These are phyloP conservation scores for Pyrrhia umbra DNA, from an alignment of 2,888 invertebrate genomes.

Conservation along the genomic window DNA sequence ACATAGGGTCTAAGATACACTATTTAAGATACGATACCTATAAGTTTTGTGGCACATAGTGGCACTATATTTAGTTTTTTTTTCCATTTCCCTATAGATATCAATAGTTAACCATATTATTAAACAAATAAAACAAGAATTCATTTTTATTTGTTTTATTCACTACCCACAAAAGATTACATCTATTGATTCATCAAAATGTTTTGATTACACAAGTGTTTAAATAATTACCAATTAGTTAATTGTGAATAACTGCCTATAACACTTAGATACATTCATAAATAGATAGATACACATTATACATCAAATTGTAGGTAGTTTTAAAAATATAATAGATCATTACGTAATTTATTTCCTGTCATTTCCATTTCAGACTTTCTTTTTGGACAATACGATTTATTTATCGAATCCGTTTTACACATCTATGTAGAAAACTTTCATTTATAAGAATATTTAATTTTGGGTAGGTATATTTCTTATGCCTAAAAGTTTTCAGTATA, in stretches of 20 bases:
- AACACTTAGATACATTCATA: conserved; percentile 6
- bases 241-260: conserved; percentile 10
- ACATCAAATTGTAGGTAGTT: conserved; percentile 31
- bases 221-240: conserved; percentile 6
- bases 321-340: neutral
- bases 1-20: conserved; percentile 22
- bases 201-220: conserved; percentile 20
- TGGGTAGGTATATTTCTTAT: neutral
- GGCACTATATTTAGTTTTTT: conserved; percentile 39
- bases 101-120: conserved; percentile 12
- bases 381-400: neutral
- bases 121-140: conserved; percentile 48
- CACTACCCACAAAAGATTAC: conserved; percentile 45
- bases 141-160: conserved; percentile 40
- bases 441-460: conserved; percentile 2
- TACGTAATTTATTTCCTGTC: conserved; percentile 7
- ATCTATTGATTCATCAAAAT: conserved; percentile 16
- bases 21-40: conserved; percentile 17
- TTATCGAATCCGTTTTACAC: neutral
- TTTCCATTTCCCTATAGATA: conserved; percentile 10
- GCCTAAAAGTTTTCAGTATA: neutral
- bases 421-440: neutral
- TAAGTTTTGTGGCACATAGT: conserved; percentile 53
- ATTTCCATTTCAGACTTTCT: conserved; percentile 9
- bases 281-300: neutral